These are phyloP conservation scores for Eurytoma adleriae DNA, from an alignment of 2,888 invertebrate species.

Conservation along the genomic window DNA sequence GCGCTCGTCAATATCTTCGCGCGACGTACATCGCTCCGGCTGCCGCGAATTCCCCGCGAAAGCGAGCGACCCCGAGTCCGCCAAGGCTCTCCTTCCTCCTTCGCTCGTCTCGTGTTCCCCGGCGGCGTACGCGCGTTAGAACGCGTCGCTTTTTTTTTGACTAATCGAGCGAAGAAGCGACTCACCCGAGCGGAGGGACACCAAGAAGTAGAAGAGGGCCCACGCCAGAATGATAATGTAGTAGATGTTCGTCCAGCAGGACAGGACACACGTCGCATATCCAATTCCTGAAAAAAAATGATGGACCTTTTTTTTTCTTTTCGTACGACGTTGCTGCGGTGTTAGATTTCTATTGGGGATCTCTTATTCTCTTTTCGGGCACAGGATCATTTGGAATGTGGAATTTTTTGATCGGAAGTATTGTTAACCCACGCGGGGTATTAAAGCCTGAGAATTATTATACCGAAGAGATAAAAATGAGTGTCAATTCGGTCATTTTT, in stretches of 20 bases:
- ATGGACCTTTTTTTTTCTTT: background rate
- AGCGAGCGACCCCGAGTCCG: background rate
- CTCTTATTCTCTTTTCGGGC: too few relatives aligned
- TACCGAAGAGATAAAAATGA: too few relatives aligned
- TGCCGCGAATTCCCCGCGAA: background rate
- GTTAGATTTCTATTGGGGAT: too few relatives aligned
- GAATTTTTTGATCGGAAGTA: too few relatives aligned
- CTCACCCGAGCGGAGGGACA: slow-evolving; percentile 89
- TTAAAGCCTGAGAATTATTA: too few relatives aligned
- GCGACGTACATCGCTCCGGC: background rate
- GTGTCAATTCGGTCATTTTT: too few relatives aligned
- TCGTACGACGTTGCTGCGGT: background rate
- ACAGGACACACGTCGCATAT: slow-evolving; percentile 98
- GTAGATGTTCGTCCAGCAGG: slow-evolving; percentile 99
- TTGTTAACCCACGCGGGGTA: too few relatives aligned
- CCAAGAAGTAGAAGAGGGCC: slow-evolving; percentile 98
- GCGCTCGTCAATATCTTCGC: slow-evolving; percentile 22
- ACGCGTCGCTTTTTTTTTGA: background rate
- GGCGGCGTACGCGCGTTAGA: slow-evolving; percentile 1
- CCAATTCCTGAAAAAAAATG: slow-evolving; percentile 84
- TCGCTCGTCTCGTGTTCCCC: background rate
- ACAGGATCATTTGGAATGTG: too few relatives aligned
- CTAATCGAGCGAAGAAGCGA: background rate
- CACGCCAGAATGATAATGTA: slow-evolving; percentile 99
- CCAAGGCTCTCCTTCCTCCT: background rate